These are phyloP conservation scores for Galleria mellonella DNA, from an alignment of 1,140 invertebrate genomes.

Conservation along the genomic window DNA sequence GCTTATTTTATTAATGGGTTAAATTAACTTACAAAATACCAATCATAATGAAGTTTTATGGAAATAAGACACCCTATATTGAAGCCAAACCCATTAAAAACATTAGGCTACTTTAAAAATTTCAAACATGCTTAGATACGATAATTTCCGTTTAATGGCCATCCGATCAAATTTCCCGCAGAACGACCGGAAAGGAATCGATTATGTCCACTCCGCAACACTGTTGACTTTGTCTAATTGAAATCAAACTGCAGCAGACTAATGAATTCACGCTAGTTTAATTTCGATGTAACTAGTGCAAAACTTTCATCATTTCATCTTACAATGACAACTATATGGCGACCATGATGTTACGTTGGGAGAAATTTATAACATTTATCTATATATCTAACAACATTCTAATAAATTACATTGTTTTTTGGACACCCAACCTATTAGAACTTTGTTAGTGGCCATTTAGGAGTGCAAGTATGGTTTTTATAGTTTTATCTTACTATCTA, in stretches of 20 bases:
- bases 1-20: too few species aligned
- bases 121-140: too few species aligned
- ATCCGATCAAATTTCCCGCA: conserved; percentile 13
- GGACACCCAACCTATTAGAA: conserved; percentile 6
- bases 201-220: conserved; percentile 16
- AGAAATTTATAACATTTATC: too few species aligned
- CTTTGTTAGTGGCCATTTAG: conserved; percentile 10
- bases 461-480: conserved; percentile 15
- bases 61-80: too few species aligned
- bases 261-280: conserved; percentile 14
- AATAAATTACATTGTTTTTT: conserved; percentile 21
- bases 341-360: not conserved
- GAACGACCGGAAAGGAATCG: conserved; percentile 14
- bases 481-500: conserved; percentile 15
- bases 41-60: too few species aligned
- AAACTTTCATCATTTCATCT: not conserved
- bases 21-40: too few species aligned
- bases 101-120: too few species aligned
- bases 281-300: conserved; percentile 10
- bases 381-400: not conserved
- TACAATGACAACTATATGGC: not conserved
- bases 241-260: conserved; percentile 28
- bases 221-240: conserved; percentile 32
- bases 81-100: too few species aligned
- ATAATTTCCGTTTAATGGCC: conserved; percentile 9